phyloP scores from a whole-genome alignment of 1,140 invertebrate genomes.

The Andricus grossulariae region DNA sequence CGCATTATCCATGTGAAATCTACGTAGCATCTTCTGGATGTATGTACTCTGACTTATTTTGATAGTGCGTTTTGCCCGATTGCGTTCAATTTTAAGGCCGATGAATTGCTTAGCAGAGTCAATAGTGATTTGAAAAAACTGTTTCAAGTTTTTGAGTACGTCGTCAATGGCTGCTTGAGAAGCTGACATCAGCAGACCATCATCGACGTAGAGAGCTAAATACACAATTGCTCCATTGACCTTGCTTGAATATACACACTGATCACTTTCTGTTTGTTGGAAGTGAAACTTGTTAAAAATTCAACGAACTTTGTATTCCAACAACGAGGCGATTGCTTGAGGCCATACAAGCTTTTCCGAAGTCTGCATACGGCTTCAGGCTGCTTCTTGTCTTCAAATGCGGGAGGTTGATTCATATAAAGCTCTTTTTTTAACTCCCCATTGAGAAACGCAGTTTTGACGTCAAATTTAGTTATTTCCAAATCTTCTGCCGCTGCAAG shows the following conservation, averaged over 20 bases:
- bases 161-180: constrained; percentile 34
- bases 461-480: not conserved
- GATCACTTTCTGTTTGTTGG: constrained; percentile 48
- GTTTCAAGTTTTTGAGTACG: constrained; percentile 37
- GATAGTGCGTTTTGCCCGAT: too few relatives aligned
- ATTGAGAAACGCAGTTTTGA: not conserved
- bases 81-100: too few relatives aligned
- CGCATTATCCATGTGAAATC: too few relatives aligned
- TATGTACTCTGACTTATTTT: too few relatives aligned
- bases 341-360: constrained; percentile 68
- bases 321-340: constrained; percentile 67
- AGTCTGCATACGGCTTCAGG: constrained; percentile 51
- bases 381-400: constrained; percentile 50
- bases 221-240: constrained; percentile 46
- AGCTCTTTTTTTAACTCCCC: not conserved
- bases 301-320: constrained; percentile 64
- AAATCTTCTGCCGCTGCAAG: not conserved
- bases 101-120: constrained; percentile 24
- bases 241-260: constrained; percentile 51
- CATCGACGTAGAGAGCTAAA: constrained; percentile 52
- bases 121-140: constrained; percentile 46
- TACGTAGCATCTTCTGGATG: too few relatives aligned
- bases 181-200: constrained; percentile 45
- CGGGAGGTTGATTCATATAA: constrained; percentile 65
- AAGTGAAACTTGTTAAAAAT: constrained; percentile 47